These are phyloP conservation scores for Drosophila conformis DNA, from an alignment of 2,888 invertebrate species.

Conservation along the genomic window DNA sequence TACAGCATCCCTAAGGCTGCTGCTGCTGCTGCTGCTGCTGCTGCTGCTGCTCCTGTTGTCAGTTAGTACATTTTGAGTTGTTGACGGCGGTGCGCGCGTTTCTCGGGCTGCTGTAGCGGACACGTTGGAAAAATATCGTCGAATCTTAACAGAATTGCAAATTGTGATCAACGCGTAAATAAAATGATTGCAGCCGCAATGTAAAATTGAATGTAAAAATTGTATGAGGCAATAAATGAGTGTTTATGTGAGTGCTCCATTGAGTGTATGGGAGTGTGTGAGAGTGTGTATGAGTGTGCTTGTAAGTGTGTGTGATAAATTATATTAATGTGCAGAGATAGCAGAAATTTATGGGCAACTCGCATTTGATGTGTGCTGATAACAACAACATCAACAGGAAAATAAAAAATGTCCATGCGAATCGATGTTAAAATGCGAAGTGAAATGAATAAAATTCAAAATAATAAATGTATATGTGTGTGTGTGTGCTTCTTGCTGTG, in stretches of 20 bases:
- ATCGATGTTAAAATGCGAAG: constrained; percentile 34
- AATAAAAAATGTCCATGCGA: constrained; percentile 34
- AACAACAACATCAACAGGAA: constrained; percentile 12
- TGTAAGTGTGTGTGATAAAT: constrained; percentile 58
- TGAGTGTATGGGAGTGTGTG: constrained; percentile 32
- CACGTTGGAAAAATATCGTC: constrained; percentile 13
- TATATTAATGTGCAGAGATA: constrained; percentile 76
- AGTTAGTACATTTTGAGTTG: constrained; percentile 75
- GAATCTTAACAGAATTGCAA: constrained; percentile 32
- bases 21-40: constrained; percentile 18
- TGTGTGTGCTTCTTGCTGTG: constrained; percentile 22
- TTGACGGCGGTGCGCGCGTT: constrained; percentile 72
- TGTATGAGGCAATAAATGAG: constrained; percentile 50
- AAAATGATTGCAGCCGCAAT: constrained; percentile 67
- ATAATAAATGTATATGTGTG: constrained; percentile 22
- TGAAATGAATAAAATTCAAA: constrained; percentile 53
- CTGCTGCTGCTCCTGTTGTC: constrained; percentile 24
- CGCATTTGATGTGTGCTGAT: constrained; percentile 51
- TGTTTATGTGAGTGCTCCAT: constrained; percentile 13
- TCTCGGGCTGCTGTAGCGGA: constrained; percentile 38
- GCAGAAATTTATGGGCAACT: constrained; percentile 62
- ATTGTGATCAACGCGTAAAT: constrained; percentile 45
- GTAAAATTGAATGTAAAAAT: constrained; percentile 59
- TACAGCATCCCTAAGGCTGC: constrained; percentile 58
- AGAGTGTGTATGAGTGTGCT: background rate